Evolutionary conservation across 1,140 invertebrate genomes (phyloP).

Genomic region (Aethina tumida): DNA sequence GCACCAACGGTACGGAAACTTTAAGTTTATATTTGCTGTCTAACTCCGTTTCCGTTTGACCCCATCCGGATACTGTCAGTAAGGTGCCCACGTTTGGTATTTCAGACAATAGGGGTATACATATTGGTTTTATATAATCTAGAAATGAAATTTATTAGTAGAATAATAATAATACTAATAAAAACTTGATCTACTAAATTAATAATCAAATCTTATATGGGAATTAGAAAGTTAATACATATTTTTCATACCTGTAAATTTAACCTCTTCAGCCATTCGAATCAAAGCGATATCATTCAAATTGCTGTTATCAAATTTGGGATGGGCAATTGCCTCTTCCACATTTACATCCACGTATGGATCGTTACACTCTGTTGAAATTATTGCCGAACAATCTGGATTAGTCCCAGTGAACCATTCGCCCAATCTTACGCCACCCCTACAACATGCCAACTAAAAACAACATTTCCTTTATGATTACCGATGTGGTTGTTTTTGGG

Average conservation of each 20-base stretch:
- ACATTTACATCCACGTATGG: constrained; percentile 49
- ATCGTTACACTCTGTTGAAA: constrained; percentile 39
- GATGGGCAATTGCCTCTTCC: constrained; percentile 55
- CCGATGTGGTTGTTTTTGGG: too few relatives aligned
- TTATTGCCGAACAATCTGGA: constrained; percentile 37
- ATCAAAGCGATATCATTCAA: constrained; percentile 54
- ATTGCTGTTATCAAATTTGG: constrained; percentile 40
- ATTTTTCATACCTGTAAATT: constrained; percentile 34
- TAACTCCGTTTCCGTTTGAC: constrained; percentile 25
- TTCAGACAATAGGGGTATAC: constrained; percentile 38
- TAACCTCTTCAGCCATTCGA: constrained; percentile 39
- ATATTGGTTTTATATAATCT: constrained; percentile 53
- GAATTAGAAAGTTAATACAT: too few relatives aligned
- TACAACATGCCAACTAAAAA: too few relatives aligned
- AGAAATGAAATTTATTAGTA: constrained; percentile 11
- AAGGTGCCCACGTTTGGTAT: constrained; percentile 13
- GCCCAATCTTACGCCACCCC: constrained; percentile 37
- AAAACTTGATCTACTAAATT: too few relatives aligned
- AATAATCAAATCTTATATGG: too few relatives aligned
- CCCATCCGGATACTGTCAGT: constrained; percentile 39
- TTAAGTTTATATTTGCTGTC: constrained; percentile 33
- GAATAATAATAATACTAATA: too few relatives aligned
- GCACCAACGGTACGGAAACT: constrained; percentile 25
- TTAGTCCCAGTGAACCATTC: constrained; percentile 41
- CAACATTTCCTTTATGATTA: too few relatives aligned